Percentiles rank a stretch among this genome's conserved stretches.
Conservation (phyloP, 2,888 invertebrate species). For the Odontomyia ornata region DNA sequence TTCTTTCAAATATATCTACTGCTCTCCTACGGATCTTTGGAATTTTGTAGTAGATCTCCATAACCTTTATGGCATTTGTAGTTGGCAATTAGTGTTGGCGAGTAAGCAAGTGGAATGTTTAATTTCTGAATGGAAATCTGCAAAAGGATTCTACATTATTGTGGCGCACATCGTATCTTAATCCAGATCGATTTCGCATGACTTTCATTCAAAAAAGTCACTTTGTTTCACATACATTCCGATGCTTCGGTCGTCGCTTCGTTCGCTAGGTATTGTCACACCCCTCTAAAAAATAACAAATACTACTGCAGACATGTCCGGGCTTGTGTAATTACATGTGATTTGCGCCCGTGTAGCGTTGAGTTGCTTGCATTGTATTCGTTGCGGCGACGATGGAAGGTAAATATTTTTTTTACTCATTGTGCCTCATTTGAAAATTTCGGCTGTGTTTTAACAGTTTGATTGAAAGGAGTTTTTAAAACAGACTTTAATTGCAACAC, state of each 20-base stretch:
- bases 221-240: constrained; percentile 59
- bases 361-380: constrained; percentile 40
- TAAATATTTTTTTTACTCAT: constrained; percentile 53
- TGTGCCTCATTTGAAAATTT: constrained; percentile 44
- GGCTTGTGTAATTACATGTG: neutral
- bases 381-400: constrained; percentile 53
- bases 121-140: too few species aligned
- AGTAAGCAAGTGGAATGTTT: too few species aligned
- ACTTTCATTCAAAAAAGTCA: constrained; percentile 38
- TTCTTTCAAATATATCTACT: neutral
- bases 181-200: neutral
- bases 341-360: constrained; percentile 43
- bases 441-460: constrained; percentile 13
- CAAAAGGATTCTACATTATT: too few species aligned
- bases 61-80: constrained; percentile 20
- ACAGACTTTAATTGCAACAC: constrained; percentile 23
- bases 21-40: neutral
- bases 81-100: too few species aligned
- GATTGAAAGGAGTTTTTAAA: neutral
- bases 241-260: too few species aligned
- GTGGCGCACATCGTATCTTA: too few species aligned
- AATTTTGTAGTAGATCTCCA: constrained; percentile 10
- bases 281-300: constrained; percentile 49
- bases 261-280: constrained; percentile 50
- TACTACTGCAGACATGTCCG: constrained; percentile 34